Evolutionary conservation across 2,797 vertebrate species (phyloP).

Genomic region (Anomalospiza imberbis): DNA sequence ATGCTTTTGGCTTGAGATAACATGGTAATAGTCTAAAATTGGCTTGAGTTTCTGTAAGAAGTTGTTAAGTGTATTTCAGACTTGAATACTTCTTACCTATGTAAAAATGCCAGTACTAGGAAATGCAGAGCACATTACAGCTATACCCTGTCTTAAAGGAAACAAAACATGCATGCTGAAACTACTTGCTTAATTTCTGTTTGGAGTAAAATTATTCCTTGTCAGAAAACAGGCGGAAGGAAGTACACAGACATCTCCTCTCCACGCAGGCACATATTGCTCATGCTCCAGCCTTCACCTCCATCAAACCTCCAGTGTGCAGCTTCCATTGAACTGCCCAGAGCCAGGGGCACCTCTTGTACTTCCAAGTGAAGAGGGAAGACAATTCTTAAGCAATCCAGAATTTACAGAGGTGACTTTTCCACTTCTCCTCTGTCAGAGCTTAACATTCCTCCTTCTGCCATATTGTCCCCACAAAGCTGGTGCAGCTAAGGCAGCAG

Average conservation of each 20-base stretch:
- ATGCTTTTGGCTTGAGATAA: conserved; percentile 37
- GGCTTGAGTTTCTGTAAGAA: conserved; percentile 54
- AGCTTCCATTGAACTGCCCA: not conserved
- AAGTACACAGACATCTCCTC: not conserved
- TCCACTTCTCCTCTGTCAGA: not conserved
- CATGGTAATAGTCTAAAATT: conserved; percentile 44
- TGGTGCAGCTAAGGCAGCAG: not conserved
- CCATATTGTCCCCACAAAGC: not conserved
- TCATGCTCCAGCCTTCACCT: not conserved
- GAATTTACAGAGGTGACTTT: not conserved
- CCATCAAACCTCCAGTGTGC: not conserved
- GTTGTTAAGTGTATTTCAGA: conserved; percentile 14
- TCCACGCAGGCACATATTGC: fast-evolving
- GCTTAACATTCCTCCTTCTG: not conserved
- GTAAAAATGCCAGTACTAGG: conserved; percentile 31
- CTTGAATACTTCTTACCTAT: conserved; percentile 30
- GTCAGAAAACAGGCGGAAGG: not conserved
- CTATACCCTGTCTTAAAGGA: not conserved
- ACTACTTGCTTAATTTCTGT: not conserved
- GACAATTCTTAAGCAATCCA: not conserved
- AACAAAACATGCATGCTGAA: not conserved
- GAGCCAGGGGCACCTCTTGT: not conserved
- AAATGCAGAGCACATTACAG: conserved; percentile 19
- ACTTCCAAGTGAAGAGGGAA: not conserved
- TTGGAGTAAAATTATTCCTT: not conserved